Evolutionary conservation across 2,797 vertebrate genomes (phyloP).

Genomic region (Buphagus erythrorhynchus): DNA sequence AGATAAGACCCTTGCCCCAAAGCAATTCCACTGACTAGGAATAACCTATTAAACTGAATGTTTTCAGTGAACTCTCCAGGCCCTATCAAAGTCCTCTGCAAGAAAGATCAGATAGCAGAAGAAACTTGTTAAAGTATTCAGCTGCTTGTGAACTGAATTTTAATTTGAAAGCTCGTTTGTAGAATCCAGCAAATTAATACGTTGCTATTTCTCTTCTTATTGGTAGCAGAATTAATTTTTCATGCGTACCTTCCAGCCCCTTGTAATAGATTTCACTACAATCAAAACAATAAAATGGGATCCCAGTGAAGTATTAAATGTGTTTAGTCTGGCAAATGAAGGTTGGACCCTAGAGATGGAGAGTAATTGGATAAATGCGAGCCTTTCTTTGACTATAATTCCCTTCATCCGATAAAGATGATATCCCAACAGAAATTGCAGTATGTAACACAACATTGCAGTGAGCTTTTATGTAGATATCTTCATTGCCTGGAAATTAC

Average conservation of each 20-base stretch:
- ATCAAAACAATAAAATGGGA: constrained; percentile 56
- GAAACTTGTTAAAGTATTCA: constrained; percentile 25
- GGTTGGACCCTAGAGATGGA: constrained; percentile 51
- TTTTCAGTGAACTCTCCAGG: constrained; percentile 26
- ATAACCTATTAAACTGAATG: constrained; percentile 9
- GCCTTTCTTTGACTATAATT: constrained; percentile 38
- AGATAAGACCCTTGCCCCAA: constrained; percentile 8
- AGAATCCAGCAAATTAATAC: constrained; percentile 42
- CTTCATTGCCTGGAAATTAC: constrained; percentile 19
- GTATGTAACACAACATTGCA: background rate
- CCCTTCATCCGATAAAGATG: constrained; percentile 40
- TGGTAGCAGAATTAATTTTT: constrained; percentile 39
- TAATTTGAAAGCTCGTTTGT: constrained; percentile 37
- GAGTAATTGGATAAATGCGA: constrained; percentile 58
- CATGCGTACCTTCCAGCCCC: constrained; percentile 33
- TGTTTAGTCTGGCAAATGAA: constrained; percentile 59
- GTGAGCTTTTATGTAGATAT: background rate
- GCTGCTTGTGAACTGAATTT: constrained; percentile 15
- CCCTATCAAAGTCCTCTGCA: constrained; percentile 19
- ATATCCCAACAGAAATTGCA: constrained; percentile 30
- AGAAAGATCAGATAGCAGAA: constrained; percentile 9
- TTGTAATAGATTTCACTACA: constrained; percentile 47
- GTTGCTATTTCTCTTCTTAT: constrained; percentile 8
- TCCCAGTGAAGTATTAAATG: constrained; percentile 61
- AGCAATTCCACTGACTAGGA: background rate